Percentiles rank a stretch among this genome's conserved stretches.
These are phyloP conservation scores for Halcyon leucocephala DNA, from an alignment of 2,797 vertebrate genomes.

Conservation along the genomic window DNA sequence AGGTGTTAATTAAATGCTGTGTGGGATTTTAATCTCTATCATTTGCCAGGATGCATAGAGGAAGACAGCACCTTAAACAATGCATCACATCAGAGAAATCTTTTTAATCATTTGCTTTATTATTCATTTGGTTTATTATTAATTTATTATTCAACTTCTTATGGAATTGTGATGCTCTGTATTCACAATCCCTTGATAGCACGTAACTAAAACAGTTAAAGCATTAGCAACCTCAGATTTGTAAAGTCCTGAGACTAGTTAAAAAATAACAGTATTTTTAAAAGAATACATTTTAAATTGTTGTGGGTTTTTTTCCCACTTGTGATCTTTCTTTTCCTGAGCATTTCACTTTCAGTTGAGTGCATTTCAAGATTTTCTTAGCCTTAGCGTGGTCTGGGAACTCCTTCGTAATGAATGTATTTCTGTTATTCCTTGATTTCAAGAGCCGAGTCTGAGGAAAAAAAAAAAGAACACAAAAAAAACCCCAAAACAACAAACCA, in stretches of 20 bases:
- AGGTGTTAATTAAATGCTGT: conserved; percentile 36
- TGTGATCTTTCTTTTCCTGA: not conserved
- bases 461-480: not conserved
- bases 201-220: not conserved
- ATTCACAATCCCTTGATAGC: not conserved
- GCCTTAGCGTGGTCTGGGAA: not conserved
- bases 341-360: not conserved
- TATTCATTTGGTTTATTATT: conserved; percentile 31
- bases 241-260: not conserved
- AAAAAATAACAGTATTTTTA: not conserved
- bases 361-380: not conserved
- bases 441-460: not conserved
- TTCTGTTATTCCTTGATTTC: not conserved
- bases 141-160: not conserved
- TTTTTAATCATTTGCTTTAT: conserved; percentile 38
- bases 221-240: not conserved
- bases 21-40: conserved; percentile 29
- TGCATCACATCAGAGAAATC: conserved; percentile 4
- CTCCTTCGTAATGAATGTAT: not conserved
- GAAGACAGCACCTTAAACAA: conserved; percentile 30
- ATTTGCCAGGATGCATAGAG: not conserved
- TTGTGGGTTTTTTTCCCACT: not conserved
- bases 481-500: not conserved
- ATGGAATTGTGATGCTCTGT: not conserved
- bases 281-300: not conserved